Evolutionary conservation across 2,797 vertebrate species (phyloP).

Genomic region (Thunnus albacares): DNA sequence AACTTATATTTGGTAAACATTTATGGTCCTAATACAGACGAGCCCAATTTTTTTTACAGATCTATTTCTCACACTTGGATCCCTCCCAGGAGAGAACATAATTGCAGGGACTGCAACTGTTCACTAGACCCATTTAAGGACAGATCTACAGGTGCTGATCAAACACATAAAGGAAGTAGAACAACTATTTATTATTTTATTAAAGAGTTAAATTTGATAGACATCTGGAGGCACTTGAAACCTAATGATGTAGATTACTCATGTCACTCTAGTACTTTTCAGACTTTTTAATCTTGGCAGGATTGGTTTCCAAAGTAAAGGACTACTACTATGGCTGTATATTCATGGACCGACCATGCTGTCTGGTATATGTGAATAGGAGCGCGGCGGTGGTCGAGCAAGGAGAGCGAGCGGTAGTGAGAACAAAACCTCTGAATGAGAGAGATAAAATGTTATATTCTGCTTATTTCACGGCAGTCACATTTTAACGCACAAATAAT

Average conservation of each 20-base stretch:
- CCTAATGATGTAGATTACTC: neutral
- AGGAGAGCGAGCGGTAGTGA: no score
- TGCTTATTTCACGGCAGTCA: no score
- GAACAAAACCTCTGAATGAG: no score
- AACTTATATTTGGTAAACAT: neutral
- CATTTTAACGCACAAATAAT: no score
- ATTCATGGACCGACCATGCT: neutral
- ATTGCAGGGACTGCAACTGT: neutral
- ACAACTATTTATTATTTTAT: neutral
- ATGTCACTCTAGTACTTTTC: neutral
- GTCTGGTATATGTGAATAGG: neutral
- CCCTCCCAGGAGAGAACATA: neutral
- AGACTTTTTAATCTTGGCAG: neutral
- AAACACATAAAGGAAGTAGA: neutral
- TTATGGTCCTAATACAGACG: neutral
- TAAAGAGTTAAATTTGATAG: neutral
- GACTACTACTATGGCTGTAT: neutral
- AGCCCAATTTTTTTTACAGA: neutral
- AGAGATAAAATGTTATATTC: no score
- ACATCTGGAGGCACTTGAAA: neutral
- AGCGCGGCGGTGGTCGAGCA: no score
- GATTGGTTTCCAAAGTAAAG: neutral
- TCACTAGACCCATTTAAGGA: neutral
- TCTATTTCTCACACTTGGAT: neutral
- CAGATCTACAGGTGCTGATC: neutral